Evolutionary conservation across 2,888 invertebrate genomes (phyloP).

Genomic region (Pseudoips prasinana): DNA sequence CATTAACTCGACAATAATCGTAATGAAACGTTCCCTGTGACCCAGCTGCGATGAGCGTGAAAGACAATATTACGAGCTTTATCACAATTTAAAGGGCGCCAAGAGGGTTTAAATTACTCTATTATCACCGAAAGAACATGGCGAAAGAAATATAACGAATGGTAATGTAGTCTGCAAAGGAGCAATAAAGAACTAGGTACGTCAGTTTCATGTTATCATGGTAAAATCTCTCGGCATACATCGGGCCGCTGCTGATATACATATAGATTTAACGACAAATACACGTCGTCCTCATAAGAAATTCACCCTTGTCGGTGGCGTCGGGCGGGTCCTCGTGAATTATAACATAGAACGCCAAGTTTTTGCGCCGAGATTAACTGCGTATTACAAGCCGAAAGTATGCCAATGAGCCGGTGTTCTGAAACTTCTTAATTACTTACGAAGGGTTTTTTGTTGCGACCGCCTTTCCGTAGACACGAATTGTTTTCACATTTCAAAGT

Average conservation of each 20-base stretch:
- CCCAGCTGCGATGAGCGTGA: constrained; percentile 46
- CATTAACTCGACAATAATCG: constrained; percentile 66
- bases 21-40: constrained; percentile 63
- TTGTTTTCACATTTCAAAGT: constrained; percentile 53
- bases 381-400: constrained; percentile 72
- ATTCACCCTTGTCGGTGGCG: constrained; percentile 67
- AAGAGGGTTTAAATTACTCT: constrained; percentile 44
- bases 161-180: constrained; percentile 29
- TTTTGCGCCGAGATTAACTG: constrained; percentile 72
- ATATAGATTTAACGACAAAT: constrained; percentile 65
- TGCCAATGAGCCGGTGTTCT: constrained; percentile 68
- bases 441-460: constrained; percentile 52
- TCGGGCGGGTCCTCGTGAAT: constrained; percentile 60
- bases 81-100: constrained; percentile 49
- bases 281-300: constrained; percentile 62
- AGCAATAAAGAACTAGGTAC: constrained; percentile 40
- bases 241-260: constrained; percentile 38
- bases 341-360: constrained; percentile 67
- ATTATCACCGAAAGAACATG: constrained; percentile 37
- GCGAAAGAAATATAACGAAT: constrained; percentile 39
- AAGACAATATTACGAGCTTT: constrained; percentile 56
- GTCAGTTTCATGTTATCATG: constrained; percentile 37
- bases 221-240: constrained; percentile 29
- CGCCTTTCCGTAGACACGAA: constrained; percentile 46
- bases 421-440: constrained; percentile 72